Evolutionary conservation across 2,888 invertebrate species (phyloP).

Genomic region (Epinotia bilunana): DNA sequence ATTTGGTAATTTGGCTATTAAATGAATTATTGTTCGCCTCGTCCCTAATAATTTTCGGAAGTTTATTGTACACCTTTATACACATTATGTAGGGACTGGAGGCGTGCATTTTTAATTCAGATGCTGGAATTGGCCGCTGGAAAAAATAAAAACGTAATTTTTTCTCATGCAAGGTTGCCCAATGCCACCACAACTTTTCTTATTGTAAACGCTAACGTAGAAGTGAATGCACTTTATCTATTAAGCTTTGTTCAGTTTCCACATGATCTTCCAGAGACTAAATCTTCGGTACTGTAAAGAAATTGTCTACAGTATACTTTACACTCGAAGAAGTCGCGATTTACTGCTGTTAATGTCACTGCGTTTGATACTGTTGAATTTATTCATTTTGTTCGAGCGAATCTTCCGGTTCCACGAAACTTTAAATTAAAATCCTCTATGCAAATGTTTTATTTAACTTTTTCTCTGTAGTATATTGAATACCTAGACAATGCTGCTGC

Average conservation of each 20-base stretch:
- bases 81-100: too few relatives aligned
- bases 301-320: constrained; percentile 57
- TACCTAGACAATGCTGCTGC: too few relatives aligned
- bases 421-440: constrained; percentile 4
- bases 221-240: constrained; percentile 4
- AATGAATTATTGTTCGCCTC: too few relatives aligned
- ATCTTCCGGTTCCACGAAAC: constrained; percentile 14
- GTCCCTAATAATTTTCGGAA: too few relatives aligned
- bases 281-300: constrained; percentile 57
- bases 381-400: constrained; percentile 16
- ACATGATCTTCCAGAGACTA: constrained; percentile 51
- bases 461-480: too few relatives aligned
- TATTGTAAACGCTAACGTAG: not conserved
- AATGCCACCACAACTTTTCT: not conserved
- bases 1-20: too few relatives aligned
- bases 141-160: too few relatives aligned
- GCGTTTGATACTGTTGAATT: constrained; percentile 50
- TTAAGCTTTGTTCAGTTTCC: constrained; percentile 29
- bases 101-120: too few relatives aligned
- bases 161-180: too few relatives aligned
- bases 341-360: constrained; percentile 48
- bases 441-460: not conserved
- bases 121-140: too few relatives aligned
- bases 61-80: too few relatives aligned
- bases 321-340: constrained; percentile 55